Evolutionary conservation across 1,140 invertebrate genomes (phyloP).

Genomic region (Zelostemma sp.): DNA sequence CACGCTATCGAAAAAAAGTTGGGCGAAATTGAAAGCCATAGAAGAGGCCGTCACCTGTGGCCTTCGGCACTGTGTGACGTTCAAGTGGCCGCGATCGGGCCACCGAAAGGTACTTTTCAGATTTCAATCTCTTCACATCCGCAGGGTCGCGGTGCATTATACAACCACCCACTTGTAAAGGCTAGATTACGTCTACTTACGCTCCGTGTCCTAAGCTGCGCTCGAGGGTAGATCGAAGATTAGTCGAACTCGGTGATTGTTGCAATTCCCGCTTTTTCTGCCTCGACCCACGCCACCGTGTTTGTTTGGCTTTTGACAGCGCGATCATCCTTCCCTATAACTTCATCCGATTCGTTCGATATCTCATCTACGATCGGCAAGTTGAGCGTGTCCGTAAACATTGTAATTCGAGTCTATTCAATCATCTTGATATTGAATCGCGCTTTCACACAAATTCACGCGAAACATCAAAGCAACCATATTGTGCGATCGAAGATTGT

Average conservation of each 20-base stretch:
- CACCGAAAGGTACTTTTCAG: slow-evolving; percentile 24
- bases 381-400: slow-evolving; percentile 51
- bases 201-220: slow-evolving; percentile 8
- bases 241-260: slow-evolving; percentile 32
- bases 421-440: slow-evolving; percentile 40
- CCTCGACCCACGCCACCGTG: slow-evolving; percentile 2
- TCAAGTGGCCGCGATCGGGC: slow-evolving; percentile 26
- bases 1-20: slow-evolving; percentile 26
- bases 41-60: slow-evolving; percentile 28
- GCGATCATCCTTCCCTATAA: slow-evolving; percentile 25
- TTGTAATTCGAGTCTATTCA: slow-evolving; percentile 51
- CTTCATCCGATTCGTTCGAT: slow-evolving; percentile 38
- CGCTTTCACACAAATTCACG: slow-evolving; percentile 11
- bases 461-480: background rate
- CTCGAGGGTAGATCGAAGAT: slow-evolving; percentile 42
- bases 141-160: slow-evolving; percentile 2
- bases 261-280: slow-evolving; percentile 29
- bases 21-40: slow-evolving; percentile 24
- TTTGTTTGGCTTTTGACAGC: slow-evolving; percentile 39
- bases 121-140: slow-evolving; percentile 31
- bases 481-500: background rate
- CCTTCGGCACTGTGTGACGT: slow-evolving; percentile 24
- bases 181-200: slow-evolving; percentile 28
- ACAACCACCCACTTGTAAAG: slow-evolving; percentile 37
- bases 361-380: slow-evolving; percentile 34